Base-by-base conservation (phyloP, 2,797 vertebrate species). In the Orientallactaga sibirica region DNA sequence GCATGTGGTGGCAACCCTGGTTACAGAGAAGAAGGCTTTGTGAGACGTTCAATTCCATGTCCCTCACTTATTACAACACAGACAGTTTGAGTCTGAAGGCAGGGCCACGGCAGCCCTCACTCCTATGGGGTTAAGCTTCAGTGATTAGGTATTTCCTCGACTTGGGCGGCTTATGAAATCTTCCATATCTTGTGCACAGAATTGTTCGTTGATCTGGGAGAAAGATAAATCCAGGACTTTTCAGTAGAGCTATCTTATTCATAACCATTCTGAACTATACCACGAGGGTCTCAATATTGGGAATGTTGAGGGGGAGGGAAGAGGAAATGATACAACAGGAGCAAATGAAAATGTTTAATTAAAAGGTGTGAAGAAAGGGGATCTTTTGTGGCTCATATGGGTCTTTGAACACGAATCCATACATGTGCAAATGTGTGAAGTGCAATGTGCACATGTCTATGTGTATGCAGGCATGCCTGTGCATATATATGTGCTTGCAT, bases 61-160 rank as follows among this genome's bases (percentile, higher is more conserved):
- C 66, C 67, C 55, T 94, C 90, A n/a, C 68, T 93, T 85, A 87
- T 82, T 91, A 84, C 41, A 83, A 85, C 80, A 75, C 0, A 58
- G 75, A 24, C 3, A 25, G 67, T 25, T 22, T 5, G 12, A 52
- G 87, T 20, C 67, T n/a, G 84, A 61, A 92, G 79, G 41, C 83
- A 61, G 87, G 85, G 90, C 79, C 43, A 68, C 82, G n/a, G 37
- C 7, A 79, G 87, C 85, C 71, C 74, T 79, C 2, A 10, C 79
- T 80, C 92, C 86, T 86, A 93, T 62, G 85, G 95, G 88, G 85
- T 75, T 83, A 91, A 97, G 94, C 92, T 82, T 94, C 95, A 93
- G 55, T 74, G 93, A 97, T 93, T 93, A 82, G 85, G 86, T 90
- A 66, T 91, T 76, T 90, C 79, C 88, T 79, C 58, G 79, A 78